These are phyloP conservation scores for Lamellibrachia satsuma DNA, from an alignment of 2,888 invertebrate genomes.

Conservation along the genomic window DNA sequence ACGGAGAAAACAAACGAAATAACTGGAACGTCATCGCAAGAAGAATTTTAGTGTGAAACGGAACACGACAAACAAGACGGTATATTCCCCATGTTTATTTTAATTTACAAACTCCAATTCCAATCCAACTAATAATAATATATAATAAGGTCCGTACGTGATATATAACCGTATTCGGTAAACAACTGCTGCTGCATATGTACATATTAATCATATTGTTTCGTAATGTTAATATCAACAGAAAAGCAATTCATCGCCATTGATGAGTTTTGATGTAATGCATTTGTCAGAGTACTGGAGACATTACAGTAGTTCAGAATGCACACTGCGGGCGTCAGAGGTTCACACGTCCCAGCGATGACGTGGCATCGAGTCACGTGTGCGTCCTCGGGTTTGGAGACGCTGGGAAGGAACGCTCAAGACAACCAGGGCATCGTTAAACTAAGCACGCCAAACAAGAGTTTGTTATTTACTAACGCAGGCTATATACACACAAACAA, in stretches of 20 bases:
- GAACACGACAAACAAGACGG: neutral
- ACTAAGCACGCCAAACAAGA: neutral
- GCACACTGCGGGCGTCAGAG: neutral
- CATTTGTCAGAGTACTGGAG: neutral
- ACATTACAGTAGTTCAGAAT: neutral
- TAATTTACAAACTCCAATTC: constrained; percentile 17
- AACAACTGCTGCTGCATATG: neutral
- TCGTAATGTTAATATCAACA: neutral
- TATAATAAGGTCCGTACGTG: neutral
- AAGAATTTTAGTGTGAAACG: neutral
- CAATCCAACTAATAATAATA: constrained; percentile 8
- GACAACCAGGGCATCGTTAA: neutral
- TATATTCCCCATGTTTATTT: constrained; percentile 1
- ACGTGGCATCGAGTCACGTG: neutral
- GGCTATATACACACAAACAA: constrained; percentile 9
- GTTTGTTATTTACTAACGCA: neutral
- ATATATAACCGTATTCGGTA: neutral
- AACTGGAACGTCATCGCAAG: neutral
- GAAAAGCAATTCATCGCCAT: neutral
- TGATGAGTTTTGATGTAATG: neutral
- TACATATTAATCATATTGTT: neutral
- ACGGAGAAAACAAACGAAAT: neutral
- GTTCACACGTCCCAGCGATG: neutral
- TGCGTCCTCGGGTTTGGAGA: neutral
- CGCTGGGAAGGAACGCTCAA: neutral